These are phyloP conservation scores for Sogatella furcifera DNA, from an alignment of 1,140 invertebrate species.

Conservation along the genomic window DNA sequence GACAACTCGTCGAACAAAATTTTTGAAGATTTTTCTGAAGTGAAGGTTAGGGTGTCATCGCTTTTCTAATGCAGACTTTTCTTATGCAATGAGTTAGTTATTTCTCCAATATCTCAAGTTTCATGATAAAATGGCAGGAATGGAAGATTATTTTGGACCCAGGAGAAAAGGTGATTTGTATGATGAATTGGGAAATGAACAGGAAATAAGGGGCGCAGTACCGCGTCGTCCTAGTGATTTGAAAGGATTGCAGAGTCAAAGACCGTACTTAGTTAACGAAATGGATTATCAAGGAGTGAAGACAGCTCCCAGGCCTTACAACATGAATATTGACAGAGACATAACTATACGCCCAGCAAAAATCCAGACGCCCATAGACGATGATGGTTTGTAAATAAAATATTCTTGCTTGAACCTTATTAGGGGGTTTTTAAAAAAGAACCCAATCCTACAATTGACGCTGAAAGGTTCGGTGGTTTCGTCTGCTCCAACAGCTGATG, in stretches of 20 bases:
- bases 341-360: not conserved
- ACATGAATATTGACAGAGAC: not conserved
- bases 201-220: not conserved
- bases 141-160: conserved; percentile 21
- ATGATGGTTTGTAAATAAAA: not conserved
- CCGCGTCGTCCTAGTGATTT: not conserved
- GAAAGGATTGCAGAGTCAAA: not conserved
- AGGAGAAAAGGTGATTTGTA: conserved; percentile 11
- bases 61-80: no score
- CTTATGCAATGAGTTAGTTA: no score
- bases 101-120: no score
- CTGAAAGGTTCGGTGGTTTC: no score
- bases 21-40: no score
- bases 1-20: no score
- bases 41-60: no score
- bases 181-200: not conserved
- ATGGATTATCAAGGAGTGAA: not conserved
- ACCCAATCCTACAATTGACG: no score
- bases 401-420: no score
- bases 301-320: not conserved
- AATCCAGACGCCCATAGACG: not conserved
- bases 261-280: not conserved
- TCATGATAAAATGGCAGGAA: conserved; percentile 17
- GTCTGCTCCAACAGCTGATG: no score
- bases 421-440: no score